phyloP scores from a whole-genome alignment of 2,888 invertebrate species.

The Caenorhabditis sinica region DNA sequence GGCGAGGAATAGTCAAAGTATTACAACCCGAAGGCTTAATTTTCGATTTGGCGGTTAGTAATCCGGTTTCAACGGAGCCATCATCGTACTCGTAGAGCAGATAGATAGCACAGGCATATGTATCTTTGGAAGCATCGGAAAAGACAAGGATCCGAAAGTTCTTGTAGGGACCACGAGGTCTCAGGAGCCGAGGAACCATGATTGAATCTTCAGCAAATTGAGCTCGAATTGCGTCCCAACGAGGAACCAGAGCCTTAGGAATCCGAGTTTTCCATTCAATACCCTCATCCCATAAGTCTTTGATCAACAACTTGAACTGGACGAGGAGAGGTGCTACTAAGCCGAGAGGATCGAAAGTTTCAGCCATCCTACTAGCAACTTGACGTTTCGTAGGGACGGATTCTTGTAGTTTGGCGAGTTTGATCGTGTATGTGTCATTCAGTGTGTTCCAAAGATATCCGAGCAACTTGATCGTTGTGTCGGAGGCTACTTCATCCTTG shows the following conservation, averaged over 20 bases:
- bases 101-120: neutral
- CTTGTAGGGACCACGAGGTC: no score
- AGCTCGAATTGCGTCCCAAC: neutral
- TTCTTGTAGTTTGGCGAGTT: neutral
- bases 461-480: neutral
- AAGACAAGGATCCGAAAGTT: neutral
- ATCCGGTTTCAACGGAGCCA: neutral
- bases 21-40: neutral
- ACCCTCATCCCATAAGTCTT: neutral
- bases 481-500: neutral
- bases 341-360: neutral
- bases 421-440: neutral
- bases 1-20: neutral
- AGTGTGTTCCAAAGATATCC: neutral
- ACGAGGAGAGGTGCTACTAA: neutral
- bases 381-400: neutral
- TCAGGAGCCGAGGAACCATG: neutral
- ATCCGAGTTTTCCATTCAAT: neutral
- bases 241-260: neutral
- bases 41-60: neutral
- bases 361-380: neutral
- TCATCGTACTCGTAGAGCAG: neutral
- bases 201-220: neutral
- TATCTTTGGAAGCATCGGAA: neutral
- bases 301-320: neutral